Percentiles rank a stretch among this genome's conserved stretches.
Evolutionary conservation across 2,888 invertebrate species (phyloP).

Genomic region (Drosophila longiperda): DNA sequence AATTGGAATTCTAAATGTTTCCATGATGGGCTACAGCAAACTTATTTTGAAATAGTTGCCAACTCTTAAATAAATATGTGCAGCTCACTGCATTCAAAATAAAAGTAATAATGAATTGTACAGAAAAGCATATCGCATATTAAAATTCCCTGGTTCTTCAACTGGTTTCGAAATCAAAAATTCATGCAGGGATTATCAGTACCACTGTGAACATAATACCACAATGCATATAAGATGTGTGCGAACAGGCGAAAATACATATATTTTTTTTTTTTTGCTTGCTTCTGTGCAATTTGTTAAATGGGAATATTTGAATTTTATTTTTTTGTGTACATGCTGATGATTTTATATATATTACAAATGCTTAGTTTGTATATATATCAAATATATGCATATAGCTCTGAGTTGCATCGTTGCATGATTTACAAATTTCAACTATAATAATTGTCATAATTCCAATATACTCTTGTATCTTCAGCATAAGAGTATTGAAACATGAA

Average conservation of each 20-base stretch:
- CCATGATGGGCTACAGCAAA: slow-evolving; percentile 9
- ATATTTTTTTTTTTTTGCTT: neutral
- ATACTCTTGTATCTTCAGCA: neutral
- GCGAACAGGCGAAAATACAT: neutral
- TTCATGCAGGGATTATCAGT: neutral
- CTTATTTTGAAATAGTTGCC: neutral
- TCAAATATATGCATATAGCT: neutral
- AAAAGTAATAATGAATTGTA: neutral
- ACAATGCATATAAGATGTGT: neutral
- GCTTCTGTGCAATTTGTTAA: neutral
- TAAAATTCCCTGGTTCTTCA: neutral
- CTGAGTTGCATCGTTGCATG: neutral
- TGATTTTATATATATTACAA: no score
- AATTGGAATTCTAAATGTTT: slow-evolving; percentile 42
- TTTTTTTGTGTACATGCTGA: no score
- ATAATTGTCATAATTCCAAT: neutral
- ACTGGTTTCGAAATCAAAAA: neutral
- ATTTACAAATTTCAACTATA: neutral
- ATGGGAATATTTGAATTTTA: neutral
- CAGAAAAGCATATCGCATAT: neutral
- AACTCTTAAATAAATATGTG: neutral
- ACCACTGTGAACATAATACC: neutral
- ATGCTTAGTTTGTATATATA: no score
- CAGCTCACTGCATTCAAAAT: neutral
- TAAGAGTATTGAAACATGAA: neutral